These are phyloP conservation scores for Oedothorax gibbosus DNA, from an alignment of 1,140 invertebrate genomes.

Conservation along the genomic window DNA sequence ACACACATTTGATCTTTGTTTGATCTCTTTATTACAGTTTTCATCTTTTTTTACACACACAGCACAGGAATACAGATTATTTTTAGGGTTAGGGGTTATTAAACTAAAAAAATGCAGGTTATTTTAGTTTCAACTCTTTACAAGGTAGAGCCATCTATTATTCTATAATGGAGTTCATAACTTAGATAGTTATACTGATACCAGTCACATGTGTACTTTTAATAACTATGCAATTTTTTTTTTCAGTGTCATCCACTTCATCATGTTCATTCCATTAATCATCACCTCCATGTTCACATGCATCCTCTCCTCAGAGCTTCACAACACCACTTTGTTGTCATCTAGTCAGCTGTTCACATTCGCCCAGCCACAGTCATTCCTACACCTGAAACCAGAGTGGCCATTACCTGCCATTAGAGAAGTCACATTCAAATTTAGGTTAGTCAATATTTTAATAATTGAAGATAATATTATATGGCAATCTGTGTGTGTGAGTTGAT, in stretches of 20 bases:
- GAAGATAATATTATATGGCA: background rate
- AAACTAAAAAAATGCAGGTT: too few relatives aligned
- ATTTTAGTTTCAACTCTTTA: too few relatives aligned
- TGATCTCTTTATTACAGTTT: too few relatives aligned
- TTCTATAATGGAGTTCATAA: too few relatives aligned
- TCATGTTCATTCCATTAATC: conserved; percentile 29
- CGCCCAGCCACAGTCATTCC: conserved; percentile 59
- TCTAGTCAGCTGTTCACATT: conserved; percentile 61
- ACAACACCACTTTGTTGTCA: conserved; percentile 6
- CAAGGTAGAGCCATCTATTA: too few relatives aligned
- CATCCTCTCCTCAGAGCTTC: conserved; percentile 1
- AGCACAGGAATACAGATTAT: too few relatives aligned
- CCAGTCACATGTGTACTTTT: background rate
- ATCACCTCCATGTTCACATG: conserved; percentile 17
- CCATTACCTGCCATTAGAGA: conserved; percentile 67
- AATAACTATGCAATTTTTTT: background rate
- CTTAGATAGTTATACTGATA: too few relatives aligned
- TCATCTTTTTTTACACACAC: too few relatives aligned
- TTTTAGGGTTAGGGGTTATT: too few relatives aligned
- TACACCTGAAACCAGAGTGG: conserved; percentile 57
- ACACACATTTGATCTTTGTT: too few relatives aligned
- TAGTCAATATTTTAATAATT: conserved; percentile 57
- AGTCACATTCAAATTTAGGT: conserved; percentile 68
- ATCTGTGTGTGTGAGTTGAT: too few relatives aligned
- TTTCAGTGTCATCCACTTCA: conserved; percentile 10